A percentile compares a stretch with the other conserved stretches of the same genome.
Conservation (phyloP, 2,113 vertebrate species). For the Bettongia penicillata region DNA sequence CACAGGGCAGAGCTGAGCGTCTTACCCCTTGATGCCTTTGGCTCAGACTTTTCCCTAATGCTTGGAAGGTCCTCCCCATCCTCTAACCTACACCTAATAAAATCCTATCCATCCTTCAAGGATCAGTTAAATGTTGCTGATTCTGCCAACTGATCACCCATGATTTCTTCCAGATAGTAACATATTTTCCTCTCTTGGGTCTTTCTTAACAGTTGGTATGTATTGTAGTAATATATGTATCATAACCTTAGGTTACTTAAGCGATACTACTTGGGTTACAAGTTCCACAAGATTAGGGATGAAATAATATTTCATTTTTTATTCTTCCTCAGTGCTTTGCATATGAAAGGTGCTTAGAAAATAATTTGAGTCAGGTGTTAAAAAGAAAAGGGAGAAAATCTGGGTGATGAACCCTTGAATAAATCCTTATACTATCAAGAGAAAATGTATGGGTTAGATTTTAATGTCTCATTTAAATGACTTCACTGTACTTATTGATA, state of each 20-base stretch:
- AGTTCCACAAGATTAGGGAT: neutral
- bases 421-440: neutral
- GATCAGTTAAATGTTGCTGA: neutral
- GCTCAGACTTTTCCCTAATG: neutral
- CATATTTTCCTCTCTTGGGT: neutral
- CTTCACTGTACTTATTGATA: neutral
- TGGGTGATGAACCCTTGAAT: neutral
- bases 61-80: neutral
- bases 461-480: conserved; percentile 7
- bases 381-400: neutral
- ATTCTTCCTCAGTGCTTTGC: neutral
- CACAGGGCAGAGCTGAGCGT: neutral
- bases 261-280: neutral
- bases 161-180: neutral
- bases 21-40: neutral
- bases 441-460: neutral
- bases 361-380: neutral
- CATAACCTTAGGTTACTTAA: neutral
- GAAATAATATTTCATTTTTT: neutral
- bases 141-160: neutral
- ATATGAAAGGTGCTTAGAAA: neutral
- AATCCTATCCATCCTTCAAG: neutral
- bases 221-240: neutral
- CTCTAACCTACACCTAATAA: neutral
- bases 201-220: neutral